Conservation (phyloP, 2,797 vertebrate species). For the Crenichthys baileyi region DNA sequence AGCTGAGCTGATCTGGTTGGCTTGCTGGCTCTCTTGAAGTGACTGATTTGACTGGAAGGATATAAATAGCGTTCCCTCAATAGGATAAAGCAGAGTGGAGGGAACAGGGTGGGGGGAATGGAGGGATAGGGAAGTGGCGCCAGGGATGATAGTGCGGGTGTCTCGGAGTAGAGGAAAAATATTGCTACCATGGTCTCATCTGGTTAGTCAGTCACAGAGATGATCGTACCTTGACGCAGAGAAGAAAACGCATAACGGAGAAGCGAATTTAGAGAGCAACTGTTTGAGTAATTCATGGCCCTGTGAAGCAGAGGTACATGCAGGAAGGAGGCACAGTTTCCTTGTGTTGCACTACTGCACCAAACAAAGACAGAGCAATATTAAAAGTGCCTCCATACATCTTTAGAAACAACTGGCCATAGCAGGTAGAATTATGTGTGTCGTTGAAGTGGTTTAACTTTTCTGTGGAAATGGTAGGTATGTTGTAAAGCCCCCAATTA, state of each 20-base stretch:
- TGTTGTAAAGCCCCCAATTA: slow-evolving; percentile 33
- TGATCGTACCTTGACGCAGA: slow-evolving; percentile 53
- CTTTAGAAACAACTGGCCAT: neutral
- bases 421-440: neutral
- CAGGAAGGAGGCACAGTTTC: slow-evolving; percentile 34
- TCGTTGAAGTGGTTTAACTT: slow-evolving; percentile 8
- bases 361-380: slow-evolving; percentile 18
- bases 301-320: slow-evolving; percentile 57
- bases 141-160: slow-evolving; percentile 75
- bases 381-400: neutral
- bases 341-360: slow-evolving; percentile 28
- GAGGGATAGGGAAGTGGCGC: slow-evolving; percentile 67
- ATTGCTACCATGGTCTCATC: slow-evolving; percentile 62
- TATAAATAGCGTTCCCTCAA: slow-evolving; percentile 84
- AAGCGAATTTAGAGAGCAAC: slow-evolving; percentile 57
- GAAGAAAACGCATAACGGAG: slow-evolving; percentile 64
- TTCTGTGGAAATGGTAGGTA: slow-evolving; percentile 4
- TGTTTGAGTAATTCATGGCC: slow-evolving; percentile 76
- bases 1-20: slow-evolving; percentile 59
- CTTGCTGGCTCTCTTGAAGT: slow-evolving; percentile 66
- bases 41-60: slow-evolving; percentile 72
- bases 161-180: slow-evolving; percentile 59
- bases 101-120: slow-evolving; percentile 34
- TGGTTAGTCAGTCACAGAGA: slow-evolving; percentile 58
- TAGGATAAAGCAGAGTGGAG: slow-evolving; percentile 77